Evolutionary conservation across 2,888 invertebrate genomes (phyloP).

Genomic region (Cephus spinipes): DNA sequence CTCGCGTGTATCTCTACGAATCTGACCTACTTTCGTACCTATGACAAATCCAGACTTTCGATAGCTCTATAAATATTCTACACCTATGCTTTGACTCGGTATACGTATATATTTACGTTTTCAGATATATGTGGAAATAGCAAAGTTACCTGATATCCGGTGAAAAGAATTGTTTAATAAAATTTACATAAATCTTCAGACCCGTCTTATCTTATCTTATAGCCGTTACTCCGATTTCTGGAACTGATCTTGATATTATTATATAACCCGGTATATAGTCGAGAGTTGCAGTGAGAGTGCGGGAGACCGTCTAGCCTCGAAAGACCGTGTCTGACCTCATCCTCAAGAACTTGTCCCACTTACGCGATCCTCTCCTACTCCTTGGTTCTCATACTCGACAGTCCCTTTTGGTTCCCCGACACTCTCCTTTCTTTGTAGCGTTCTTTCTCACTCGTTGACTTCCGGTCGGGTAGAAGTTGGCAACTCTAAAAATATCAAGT

Average conservation of each 20-base stretch:
- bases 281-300: not conserved
- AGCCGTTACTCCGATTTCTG: not conserved
- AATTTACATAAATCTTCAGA: no score
- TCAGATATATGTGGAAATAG: not conserved
- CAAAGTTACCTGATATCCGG: not conserved
- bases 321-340: constrained; percentile 49
- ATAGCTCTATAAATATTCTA: not conserved
- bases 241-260: not conserved
- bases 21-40: not conserved
- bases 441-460: constrained; percentile 2
- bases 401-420: not conserved
- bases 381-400: constrained; percentile 4
- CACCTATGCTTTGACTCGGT: not conserved
- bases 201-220: no score
- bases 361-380: constrained; percentile 26
- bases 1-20: not conserved
- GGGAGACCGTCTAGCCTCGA: not conserved
- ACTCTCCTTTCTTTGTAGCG: constrained; percentile 14
- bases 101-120: not conserved
- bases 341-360: constrained; percentile 56
- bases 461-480: constrained; percentile 25
- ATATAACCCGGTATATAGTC: not conserved
- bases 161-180: no score
- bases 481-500: constrained; percentile 41
- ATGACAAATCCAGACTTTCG: not conserved